Evolutionary conservation across 2,113 vertebrate species (phyloP).

Genomic region (Aix galericulata): DNA sequence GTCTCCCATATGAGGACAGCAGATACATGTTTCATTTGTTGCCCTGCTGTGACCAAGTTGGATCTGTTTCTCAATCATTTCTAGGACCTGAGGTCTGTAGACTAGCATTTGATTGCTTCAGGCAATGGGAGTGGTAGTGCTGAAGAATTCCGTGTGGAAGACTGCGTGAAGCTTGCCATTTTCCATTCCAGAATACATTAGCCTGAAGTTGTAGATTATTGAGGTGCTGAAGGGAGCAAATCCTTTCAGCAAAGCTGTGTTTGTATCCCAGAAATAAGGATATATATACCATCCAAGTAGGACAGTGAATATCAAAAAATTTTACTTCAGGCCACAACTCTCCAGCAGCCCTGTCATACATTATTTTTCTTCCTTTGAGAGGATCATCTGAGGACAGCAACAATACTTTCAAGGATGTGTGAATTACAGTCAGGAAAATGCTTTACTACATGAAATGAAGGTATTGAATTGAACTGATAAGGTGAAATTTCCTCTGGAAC

Average conservation of each 20-base stretch:
- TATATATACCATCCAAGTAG: background rate
- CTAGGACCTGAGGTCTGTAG: background rate
- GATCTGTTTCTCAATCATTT: background rate
- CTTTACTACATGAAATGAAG: background rate
- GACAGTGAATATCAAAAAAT: background rate
- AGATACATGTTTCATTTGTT: background rate
- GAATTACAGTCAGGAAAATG: background rate
- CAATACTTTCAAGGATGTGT: background rate
- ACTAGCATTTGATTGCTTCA: background rate
- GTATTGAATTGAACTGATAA: background rate
- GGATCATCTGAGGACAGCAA: background rate
- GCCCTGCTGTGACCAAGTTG: background rate
- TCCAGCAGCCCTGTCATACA: background rate
- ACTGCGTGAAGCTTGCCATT: background rate
- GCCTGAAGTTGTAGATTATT: background rate
- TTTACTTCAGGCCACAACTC: background rate
- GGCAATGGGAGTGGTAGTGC: background rate
- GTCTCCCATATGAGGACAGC: background rate
- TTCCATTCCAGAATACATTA: background rate
- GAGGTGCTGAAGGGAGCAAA: background rate
- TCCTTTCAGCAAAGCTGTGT: background rate
- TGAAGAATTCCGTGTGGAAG: background rate
- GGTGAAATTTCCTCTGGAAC: background rate
- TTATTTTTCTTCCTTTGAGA: background rate
- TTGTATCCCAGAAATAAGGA: background rate